Percentiles rank a stretch among this genome's conserved stretches.
phyloP scores from a whole-genome alignment of 2,888 invertebrate species.

The Ormia ochracea region DNA sequence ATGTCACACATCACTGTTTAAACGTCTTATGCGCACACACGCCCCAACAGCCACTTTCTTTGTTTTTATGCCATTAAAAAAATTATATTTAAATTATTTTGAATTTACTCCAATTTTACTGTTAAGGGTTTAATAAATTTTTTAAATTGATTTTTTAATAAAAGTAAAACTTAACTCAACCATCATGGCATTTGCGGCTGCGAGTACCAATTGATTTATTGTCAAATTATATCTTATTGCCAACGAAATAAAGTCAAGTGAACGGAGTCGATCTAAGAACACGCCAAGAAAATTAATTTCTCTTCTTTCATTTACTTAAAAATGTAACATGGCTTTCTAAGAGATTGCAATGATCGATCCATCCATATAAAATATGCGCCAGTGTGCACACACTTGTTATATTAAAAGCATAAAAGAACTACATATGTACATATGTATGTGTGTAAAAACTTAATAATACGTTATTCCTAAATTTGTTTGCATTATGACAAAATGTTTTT shows the following conservation, averaged over 20 bases:
- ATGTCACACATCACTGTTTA: constrained; percentile 26
- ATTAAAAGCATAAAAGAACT: no score
- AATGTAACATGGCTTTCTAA: no score
- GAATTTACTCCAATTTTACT: constrained; percentile 45
- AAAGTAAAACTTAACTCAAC: neutral
- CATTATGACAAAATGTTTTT: neutral
- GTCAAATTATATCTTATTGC: neutral
- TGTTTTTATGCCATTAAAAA: constrained; percentile 32
- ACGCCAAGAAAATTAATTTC: no score
- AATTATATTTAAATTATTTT: constrained; percentile 47
- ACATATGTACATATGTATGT: no score
- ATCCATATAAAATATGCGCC: no score
- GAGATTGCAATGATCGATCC: no score
- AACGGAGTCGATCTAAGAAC: no score
- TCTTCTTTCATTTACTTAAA: no score
- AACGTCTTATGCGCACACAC: neutral
- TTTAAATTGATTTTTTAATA: constrained; percentile 26
- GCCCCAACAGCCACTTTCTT: neutral
- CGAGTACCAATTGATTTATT: constrained; percentile 42
- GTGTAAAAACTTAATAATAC: no score
- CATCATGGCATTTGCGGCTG: neutral
- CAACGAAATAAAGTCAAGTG: no score
- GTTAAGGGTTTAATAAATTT: constrained; percentile 20
- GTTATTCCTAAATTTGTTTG: neutral
- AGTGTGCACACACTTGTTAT: no score